Evolutionary conservation across 1,140 invertebrate species (phyloP), one percentile per base, ranked within the genome.

Genomic region (Procambarus clarkii): DNA sequence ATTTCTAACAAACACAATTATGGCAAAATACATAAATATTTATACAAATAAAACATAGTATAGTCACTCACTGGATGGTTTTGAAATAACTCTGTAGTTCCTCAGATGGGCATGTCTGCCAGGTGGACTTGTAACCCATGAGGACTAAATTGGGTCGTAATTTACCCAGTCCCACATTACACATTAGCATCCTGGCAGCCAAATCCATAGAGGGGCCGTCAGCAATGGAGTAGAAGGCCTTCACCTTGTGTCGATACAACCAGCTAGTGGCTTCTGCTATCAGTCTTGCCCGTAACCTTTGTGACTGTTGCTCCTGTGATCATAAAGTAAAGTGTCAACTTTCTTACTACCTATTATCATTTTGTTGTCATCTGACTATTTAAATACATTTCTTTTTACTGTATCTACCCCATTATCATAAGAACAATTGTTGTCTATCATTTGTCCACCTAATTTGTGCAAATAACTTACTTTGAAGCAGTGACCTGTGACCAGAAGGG

Each of bases 101-200:
- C 21, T 94, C 92, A 45, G 85, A 88, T 9, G 94, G 88, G 50
- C 93, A 92, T 13, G 93, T 93, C 44, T 93, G 92, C 95, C 95
- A 95, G 83, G 95, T 93, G 24, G 86, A 86, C 91, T 95, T 95
- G 92, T 94, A 96, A 34, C 95, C 95, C 96, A 98, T 96, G 91
- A 99, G 94, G 3, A 99, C 94, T 91, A 98, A 97, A 94, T 99
- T 99, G 0, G 98, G 98, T 93, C 96, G 96, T 90, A 99, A 95
- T 95, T 98, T 99, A 2, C 98, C 98, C 80, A 99, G 95, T 15
- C 98, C 98, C 44, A 94, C 11, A 98, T 94, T 18, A 96, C 96
- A 90, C 96, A 96, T 46, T 96, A 96, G 71, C 97, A 97, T 54
- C 93, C 92, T 85, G 54, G 94, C 94, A 3, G 95, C 95, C 60